Percentiles rank a stretch among this genome's conserved stretches.
Conservation (phyloP, 2,797 vertebrate species). For the Xenops minutus region DNA sequence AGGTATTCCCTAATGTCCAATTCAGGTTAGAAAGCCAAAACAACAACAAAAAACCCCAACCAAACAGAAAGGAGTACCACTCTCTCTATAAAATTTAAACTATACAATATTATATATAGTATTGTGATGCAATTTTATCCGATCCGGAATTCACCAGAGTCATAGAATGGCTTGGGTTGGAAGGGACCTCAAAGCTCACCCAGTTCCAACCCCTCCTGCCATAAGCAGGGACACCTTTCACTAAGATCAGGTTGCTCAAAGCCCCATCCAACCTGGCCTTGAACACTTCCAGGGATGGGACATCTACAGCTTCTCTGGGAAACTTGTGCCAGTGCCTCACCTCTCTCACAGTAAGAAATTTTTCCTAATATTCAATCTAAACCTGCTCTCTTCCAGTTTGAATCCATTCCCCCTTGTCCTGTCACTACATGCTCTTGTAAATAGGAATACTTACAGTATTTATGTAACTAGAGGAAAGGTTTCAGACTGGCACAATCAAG, state of each 20-base stretch:
- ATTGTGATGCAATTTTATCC: not conserved
- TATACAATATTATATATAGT: not conserved
- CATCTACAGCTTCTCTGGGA: accelerated
- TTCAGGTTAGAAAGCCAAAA: not conserved
- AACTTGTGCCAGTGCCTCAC: not conserved
- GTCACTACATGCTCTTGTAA: not conserved
- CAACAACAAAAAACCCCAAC: not conserved
- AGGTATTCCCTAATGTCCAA: not conserved
- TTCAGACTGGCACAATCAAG: not conserved
- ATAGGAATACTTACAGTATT: not conserved
- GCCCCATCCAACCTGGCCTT: not conserved
- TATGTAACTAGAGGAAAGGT: not conserved
- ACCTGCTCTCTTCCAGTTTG: not conserved
- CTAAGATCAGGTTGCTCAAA: not conserved
- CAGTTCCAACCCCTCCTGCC: not conserved
- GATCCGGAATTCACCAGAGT: not conserved
- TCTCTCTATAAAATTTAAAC: not conserved
- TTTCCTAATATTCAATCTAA: not conserved
- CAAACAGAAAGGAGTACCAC: not conserved
- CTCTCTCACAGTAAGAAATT: not conserved
- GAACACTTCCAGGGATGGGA: too few relatives aligned
- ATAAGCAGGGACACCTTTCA: not conserved
- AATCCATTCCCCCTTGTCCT: not conserved
- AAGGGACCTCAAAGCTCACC: not conserved
- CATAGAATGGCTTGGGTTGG: not conserved